Evolutionary conservation across 1,140 invertebrate genomes (phyloP), one percentile per base, ranked within the genome.

Genomic region (Mamestra configurata): DNA sequence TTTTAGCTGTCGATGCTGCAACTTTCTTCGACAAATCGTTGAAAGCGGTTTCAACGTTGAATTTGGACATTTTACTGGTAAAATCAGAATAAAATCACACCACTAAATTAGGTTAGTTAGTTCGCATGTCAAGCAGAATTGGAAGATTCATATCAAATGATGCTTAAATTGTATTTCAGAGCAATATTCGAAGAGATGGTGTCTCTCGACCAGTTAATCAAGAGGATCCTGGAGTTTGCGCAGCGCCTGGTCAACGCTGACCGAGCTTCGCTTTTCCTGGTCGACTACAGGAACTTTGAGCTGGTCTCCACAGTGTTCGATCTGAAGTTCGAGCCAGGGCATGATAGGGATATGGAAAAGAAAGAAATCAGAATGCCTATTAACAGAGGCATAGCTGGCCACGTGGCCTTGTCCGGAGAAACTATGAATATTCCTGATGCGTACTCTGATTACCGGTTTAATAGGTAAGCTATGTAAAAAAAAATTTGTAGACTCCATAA

Each of bases 241-340:
- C 97, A 98, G 90, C 96, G 96, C 71, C 93, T 98, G 5, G 98
- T 98, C 0, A 96, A 97, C 85, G 98, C 98, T 0, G 98, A 98
- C 90, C 90, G 98, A 75, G 97, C 97, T 0, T 98, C 97, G 0
- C 92, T 98, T 18, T 98, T 98, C 89, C 95, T 98, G 2, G 95
- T 98, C 0, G 97, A 98, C 90, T 95, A 95, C 24, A 96, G 96
- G 80, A 97, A 96, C 70, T 96, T 96, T 77, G 97, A 98, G 90
- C 94, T 98, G 11, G 98, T 98, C 85, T 97, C 98, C 1, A 96
- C 97, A 49, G 97, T 98, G 46, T 98, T 98, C 92, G 97, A 98
- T 89, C 94, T 98, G 18, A 97, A 89, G 37, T 90, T 87, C 72
- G 90, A 93, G 7, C 79, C 87, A 1, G 85, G 85, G 7, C 84